These are phyloP conservation scores for Macropus fuliginosus DNA, from an alignment of 2,797 vertebrate species.

Conservation along the genomic window DNA sequence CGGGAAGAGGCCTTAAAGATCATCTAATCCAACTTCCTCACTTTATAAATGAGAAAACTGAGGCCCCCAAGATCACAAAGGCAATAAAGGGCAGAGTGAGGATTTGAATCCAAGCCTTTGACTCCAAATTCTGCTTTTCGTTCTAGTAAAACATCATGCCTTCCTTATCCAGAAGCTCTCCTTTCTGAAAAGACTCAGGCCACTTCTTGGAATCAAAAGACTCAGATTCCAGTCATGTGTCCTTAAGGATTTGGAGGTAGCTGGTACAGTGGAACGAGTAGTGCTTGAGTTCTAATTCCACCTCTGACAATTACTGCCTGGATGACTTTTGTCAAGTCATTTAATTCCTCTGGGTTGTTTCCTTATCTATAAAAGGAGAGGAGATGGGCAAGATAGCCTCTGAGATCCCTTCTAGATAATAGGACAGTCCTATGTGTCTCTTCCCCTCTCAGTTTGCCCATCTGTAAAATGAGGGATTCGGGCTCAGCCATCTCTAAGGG, in stretches of 20 bases:
- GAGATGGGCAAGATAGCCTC: neutral
- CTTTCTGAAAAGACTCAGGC: neutral
- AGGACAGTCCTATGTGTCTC: neutral
- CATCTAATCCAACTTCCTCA: neutral
- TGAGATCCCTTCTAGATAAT: neutral
- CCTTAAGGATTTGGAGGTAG: too few species aligned
- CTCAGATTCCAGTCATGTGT: neutral
- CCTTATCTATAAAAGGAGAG: neutral
- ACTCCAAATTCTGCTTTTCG: neutral
- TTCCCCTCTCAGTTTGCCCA: neutral
- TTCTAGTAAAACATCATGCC: neutral
- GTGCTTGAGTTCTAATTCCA: neutral
- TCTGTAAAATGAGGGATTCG: neutral
- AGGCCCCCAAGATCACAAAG: neutral
- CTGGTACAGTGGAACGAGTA: neutral
- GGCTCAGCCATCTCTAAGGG: neutral
- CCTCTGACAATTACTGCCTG: neutral
- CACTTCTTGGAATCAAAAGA: neutral
- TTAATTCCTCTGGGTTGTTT: neutral
- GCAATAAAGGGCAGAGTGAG: neutral
- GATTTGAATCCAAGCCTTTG: neutral
- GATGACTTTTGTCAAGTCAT: neutral
- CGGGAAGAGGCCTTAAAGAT: neutral
- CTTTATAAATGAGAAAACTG: neutral
- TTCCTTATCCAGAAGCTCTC: neutral